A percentile compares a stretch with the other conserved stretches of the same genome.
Evolutionary conservation across 2,888 invertebrate species (phyloP).

Genomic region (Aelia acuminata): DNA sequence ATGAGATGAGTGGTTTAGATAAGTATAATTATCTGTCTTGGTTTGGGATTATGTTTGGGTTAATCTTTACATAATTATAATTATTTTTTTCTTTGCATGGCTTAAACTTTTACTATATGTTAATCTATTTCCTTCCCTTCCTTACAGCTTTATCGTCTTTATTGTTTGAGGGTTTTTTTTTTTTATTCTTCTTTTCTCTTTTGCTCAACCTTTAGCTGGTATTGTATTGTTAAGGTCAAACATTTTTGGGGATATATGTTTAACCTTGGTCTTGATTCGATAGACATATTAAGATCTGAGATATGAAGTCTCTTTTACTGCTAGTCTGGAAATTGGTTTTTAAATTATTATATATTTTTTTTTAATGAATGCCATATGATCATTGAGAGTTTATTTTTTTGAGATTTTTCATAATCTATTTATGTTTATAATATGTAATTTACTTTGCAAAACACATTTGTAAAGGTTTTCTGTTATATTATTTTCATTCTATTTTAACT

Average conservation of each 20-base stretch:
- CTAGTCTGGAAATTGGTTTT: constrained; percentile 36
- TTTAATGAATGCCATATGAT: constrained; percentile 8
- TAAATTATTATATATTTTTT: background rate
- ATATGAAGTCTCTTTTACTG: constrained; percentile 23
- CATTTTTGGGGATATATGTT: background rate
- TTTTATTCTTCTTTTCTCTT: background rate
- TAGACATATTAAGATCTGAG: constrained; percentile 17
- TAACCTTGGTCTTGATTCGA: background rate
- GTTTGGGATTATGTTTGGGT: background rate
- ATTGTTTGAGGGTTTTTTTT: background rate
- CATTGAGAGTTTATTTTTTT: background rate
- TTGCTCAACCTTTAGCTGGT: constrained; percentile 30
- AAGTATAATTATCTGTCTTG: background rate
- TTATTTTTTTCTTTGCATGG: background rate
- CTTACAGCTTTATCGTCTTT: constrained; percentile 14
- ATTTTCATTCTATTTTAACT: background rate
- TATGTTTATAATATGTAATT: background rate
- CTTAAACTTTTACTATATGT: background rate
- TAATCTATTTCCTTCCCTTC: background rate
- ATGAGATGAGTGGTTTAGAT: constrained; percentile 36
- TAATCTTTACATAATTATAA: background rate
- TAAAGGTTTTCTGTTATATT: background rate
- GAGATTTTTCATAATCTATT: background rate
- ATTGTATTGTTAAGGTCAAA: background rate
- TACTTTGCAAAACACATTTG: background rate